Evolutionary conservation across 1,140 invertebrate genomes (phyloP).

Genomic region (Eciton burchellii): DNA sequence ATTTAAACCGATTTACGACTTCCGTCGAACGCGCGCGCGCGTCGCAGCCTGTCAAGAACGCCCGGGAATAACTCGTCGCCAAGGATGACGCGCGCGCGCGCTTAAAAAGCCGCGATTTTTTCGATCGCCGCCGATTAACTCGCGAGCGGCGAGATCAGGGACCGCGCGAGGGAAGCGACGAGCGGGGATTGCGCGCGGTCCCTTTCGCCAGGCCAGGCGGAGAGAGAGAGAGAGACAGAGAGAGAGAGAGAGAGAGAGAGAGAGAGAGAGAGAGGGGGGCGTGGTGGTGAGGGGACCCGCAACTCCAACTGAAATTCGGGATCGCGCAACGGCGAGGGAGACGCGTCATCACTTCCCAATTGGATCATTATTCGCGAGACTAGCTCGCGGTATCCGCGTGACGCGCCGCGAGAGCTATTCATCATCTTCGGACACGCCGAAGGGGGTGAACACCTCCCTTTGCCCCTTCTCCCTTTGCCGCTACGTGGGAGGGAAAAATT

Average conservation of each 20-base stretch:
- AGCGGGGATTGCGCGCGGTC: conserved; percentile 32
- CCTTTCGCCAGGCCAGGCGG: too few species aligned
- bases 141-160: conserved; percentile 61
- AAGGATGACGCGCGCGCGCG: not conserved
- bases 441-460: not conserved
- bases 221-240: too few species aligned
- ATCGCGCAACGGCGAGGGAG: conserved; percentile 57
- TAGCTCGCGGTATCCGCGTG: conserved; percentile 59
- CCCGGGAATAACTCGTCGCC: conserved; percentile 9
- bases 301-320: conserved; percentile 67
- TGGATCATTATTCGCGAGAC: conserved; percentile 78
- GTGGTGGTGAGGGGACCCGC: conserved; percentile 74
- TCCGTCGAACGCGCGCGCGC: not conserved
- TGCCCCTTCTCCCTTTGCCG: not conserved
- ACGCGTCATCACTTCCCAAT: conserved; percentile 79
- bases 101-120: conserved; percentile 5
- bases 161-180: conserved; percentile 57
- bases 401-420: conserved; percentile 23
- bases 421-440: not conserved
- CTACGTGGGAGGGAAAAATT: not conserved
- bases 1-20: conserved; percentile 53
- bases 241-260: too few species aligned
- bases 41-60: conserved; percentile 22
- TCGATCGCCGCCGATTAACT: not conserved
- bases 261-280: too few species aligned